Evolutionary conservation across 2,797 vertebrate species (phyloP).

Genomic region (Champsocephalus esox): DNA sequence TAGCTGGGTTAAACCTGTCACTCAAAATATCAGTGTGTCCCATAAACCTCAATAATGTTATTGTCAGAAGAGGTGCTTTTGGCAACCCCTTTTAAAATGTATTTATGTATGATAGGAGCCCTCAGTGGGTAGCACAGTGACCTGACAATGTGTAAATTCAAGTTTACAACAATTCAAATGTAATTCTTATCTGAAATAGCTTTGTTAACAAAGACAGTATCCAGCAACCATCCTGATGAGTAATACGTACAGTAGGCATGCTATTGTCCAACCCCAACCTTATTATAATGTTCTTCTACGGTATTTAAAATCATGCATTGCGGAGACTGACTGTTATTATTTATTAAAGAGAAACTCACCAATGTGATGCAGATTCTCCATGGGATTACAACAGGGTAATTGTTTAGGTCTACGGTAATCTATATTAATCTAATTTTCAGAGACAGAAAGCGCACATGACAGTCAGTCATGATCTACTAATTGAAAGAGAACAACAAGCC

Average conservation of each 20-base stretch:
- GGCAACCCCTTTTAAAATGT: constrained; percentile 34
- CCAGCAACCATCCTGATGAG: constrained; percentile 11
- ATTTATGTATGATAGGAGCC: not conserved
- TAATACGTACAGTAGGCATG: constrained; percentile 16
- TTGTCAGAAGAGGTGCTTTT: constrained; percentile 63
- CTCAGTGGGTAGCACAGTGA: not conserved
- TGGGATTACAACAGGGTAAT: constrained; percentile 24
- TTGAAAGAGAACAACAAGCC: constrained; percentile 21
- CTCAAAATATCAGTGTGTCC: constrained; percentile 63
- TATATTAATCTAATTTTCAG: constrained; percentile 37
- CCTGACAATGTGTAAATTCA: not conserved
- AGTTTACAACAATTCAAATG: not conserved
- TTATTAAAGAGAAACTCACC: constrained; percentile 31
- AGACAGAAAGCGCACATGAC: constrained; percentile 33
- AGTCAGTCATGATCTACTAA: constrained; percentile 11
- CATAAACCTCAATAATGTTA: constrained; percentile 73
- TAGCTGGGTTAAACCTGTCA: constrained; percentile 67
- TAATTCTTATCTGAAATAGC: not conserved
- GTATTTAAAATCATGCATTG: constrained; percentile 43
- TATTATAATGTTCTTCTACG: constrained; percentile 50
- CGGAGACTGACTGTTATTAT: constrained; percentile 32
- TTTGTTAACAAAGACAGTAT: constrained; percentile 18
- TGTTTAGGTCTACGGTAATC: constrained; percentile 20
- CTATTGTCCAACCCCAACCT: constrained; percentile 15
- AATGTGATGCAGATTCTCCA: constrained; percentile 31